phyloP scores from a whole-genome alignment of 1,140 invertebrate species.

The Whitmania pigra region DNA sequence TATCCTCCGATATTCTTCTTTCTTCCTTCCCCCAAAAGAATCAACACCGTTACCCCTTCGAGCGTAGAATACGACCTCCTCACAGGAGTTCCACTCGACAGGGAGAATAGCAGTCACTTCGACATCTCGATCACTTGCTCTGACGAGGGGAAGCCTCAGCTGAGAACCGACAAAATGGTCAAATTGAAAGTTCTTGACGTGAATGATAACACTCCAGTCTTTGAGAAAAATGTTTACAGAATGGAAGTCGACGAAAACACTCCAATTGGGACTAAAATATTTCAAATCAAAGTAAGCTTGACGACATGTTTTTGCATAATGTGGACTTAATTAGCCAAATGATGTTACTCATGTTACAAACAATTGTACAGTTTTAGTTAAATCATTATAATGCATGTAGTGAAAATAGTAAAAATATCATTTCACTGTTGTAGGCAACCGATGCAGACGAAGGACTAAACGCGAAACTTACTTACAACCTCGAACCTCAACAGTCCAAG shows the following conservation, averaged over 20 bases:
- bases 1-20: background rate
- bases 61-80: background rate
- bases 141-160: background rate
- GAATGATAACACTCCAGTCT: constrained; percentile 1
- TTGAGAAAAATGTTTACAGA: background rate
- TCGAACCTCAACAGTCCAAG: background rate
- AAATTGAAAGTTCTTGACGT: background rate
- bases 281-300: background rate
- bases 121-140: background rate
- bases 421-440: background rate
- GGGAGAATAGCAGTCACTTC: background rate
- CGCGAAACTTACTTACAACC: background rate
- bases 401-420: background rate
- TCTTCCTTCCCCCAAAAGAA: background rate
- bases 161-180: background rate
- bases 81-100: background rate
- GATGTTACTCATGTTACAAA: background rate
- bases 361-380: background rate
- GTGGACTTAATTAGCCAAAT: background rate
- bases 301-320: background rate
- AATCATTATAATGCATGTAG: background rate
- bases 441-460: background rate
- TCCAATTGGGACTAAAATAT: background rate
- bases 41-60: background rate
- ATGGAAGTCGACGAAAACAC: constrained; percentile 3